Conservation (phyloP, 2,888 invertebrate genomes). For the Eumerus sabulonum region DNA sequence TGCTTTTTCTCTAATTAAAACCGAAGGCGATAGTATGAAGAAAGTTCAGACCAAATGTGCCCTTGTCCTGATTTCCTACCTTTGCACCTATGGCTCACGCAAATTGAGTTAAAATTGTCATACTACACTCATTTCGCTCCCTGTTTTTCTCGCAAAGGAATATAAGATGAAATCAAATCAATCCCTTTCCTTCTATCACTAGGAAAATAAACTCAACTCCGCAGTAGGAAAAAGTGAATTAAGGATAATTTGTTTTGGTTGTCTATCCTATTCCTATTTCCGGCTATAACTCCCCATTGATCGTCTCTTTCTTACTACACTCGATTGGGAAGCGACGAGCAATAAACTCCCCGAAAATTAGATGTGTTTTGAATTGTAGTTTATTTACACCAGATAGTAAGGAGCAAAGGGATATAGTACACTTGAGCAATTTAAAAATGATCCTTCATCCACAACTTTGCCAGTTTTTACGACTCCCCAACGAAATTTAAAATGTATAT, state of each 20-base stretch:
- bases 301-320: not conserved
- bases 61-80: conserved; percentile 63
- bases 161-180: conserved; percentile 31
- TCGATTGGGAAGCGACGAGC: conserved; percentile 18
- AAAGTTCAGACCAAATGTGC: conserved; percentile 33
- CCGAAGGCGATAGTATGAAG: conserved; percentile 24
- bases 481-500: conserved; percentile 43
- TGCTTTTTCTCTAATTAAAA: conserved; percentile 67
- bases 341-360: conserved; percentile 29
- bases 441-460: conserved; percentile 11
- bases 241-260: conserved; percentile 1
- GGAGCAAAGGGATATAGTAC: conserved; percentile 12
- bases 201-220: conserved; percentile 1
- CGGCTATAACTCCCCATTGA: not conserved
- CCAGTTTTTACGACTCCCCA: conserved; percentile 36
- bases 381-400: conserved; percentile 27
- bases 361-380: conserved; percentile 57
- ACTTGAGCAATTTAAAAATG: conserved; percentile 45
- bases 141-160: conserved; percentile 5
- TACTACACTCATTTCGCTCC: conserved; percentile 27
- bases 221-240: conserved; percentile 11
- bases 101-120: conserved; percentile 61
- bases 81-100: conserved; percentile 30
- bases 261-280: not conserved
- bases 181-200: conserved; percentile 23